Base-by-base conservation (phyloP, 2,113 vertebrate genomes). In the Cheilinus undulatus region DNA sequence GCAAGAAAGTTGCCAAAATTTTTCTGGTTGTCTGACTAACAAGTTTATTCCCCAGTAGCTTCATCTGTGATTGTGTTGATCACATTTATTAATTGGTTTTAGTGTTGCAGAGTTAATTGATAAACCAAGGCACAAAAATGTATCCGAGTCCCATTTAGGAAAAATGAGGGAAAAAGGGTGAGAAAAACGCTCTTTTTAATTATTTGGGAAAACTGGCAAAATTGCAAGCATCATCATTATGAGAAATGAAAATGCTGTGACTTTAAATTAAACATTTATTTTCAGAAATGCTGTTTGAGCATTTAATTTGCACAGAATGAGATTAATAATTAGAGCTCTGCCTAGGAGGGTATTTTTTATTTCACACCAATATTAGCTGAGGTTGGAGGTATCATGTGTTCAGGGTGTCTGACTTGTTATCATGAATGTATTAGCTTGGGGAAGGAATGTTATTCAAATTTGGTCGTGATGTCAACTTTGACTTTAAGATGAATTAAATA, bases 251-350 rank as follows among this genome's bases (percentile, higher is more conserved):
- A 80, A 83, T 58, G 26, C 26, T 40, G 69, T 64, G 23, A 51
- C 72, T 74, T 71, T 30, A 72, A 64, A 80, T 74, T 3, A 64
- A 80, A 78, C 65, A 65, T 76, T 38, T 58, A 53, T 62, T 69
- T 57, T 24, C n/a, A 62, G 48, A 70, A 69, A 32, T 69, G 54
- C 43, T 69, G 56, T 73, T 72, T 67, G 48, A 62, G 76, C 53
- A 61, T 56, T 63, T 68, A n/a, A 66, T 67, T 62, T 67, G 42
- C 23, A 53, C 23, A 69, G 45, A 46, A 60, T 73, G 22, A 27
- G 1, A 73, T 79, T 60, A 24, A 23, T 74, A 60, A 80, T 74
- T 69, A 61, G 10, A 76, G 9, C 19, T 58, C 22, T 62, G 66
- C 49, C 49, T 69, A 2, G 9, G 24, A 61, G 60, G 24, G 17